phyloP scores from a whole-genome alignment of 2,113 vertebrate genomes.

The Azemiops feae region DNA sequence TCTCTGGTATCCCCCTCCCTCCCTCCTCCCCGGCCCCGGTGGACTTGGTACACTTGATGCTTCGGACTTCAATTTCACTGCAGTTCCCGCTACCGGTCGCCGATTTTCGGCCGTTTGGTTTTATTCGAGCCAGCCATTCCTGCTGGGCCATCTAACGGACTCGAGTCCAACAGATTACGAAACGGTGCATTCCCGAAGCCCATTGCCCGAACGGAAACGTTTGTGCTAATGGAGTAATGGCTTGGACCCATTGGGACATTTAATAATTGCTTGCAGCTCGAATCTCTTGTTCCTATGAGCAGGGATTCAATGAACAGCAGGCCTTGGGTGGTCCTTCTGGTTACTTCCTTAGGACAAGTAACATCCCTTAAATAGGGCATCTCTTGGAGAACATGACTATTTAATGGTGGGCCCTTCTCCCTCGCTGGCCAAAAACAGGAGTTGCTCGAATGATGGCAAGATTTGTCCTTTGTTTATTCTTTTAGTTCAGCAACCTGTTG shows the following conservation, averaged over 20 bases:
- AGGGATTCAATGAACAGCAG: neutral
- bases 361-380: constrained; percentile 35
- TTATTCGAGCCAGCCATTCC: neutral
- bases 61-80: constrained; percentile 18
- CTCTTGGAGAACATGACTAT: constrained; percentile 7
- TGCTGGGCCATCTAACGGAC: neutral
- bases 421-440: constrained; percentile 26
- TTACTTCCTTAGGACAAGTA: constrained; percentile 33
- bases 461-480: neutral
- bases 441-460: neutral
- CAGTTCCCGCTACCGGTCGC: neutral
- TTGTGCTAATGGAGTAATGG: constrained; percentile 42
- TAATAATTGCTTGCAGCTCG: neutral
- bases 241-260: neutral
- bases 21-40: neutral
- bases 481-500: constrained; percentile 1
- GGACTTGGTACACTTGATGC: neutral
- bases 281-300: neutral
- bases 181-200: neutral
- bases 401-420: neutral
- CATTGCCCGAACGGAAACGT: neutral
- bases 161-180: neutral
- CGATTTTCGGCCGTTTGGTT: neutral
- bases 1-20: neutral
- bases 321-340: constrained; percentile 29